Evolutionary conservation across 1,140 invertebrate genomes (phyloP).

Genomic region (Bombus picipes): DNA sequence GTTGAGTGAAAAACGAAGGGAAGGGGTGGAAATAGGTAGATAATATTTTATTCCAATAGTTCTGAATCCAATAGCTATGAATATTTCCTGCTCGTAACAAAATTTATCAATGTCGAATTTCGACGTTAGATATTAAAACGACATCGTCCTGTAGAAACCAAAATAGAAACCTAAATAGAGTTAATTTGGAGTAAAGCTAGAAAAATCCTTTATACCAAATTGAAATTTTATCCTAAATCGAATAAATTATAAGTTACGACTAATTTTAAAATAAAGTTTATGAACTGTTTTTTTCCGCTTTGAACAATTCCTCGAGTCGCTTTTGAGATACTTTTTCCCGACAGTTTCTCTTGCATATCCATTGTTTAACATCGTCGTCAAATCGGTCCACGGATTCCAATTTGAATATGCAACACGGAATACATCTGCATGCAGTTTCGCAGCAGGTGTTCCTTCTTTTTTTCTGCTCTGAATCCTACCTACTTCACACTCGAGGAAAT

Average conservation of each 20-base stretch:
- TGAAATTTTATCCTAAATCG: not conserved
- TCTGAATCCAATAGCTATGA: too few relatives aligned
- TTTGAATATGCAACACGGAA: constrained; percentile 37
- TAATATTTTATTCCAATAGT: too few relatives aligned
- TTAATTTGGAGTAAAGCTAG: too few relatives aligned
- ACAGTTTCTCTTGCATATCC: not conserved
- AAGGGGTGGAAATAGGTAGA: too few relatives aligned
- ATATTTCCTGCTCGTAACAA: too few relatives aligned
- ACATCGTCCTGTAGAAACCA: too few relatives aligned
- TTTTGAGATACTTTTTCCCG: not conserved
- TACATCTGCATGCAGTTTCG: constrained; percentile 39
- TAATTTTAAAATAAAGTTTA: not conserved
- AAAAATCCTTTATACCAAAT: too few relatives aligned
- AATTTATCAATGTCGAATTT: too few relatives aligned
- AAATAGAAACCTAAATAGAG: too few relatives aligned
- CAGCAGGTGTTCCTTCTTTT: constrained; percentile 33
- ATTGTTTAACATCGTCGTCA: constrained; percentile 1
- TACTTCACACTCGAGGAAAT: constrained; percentile 25
- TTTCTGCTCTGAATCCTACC: constrained; percentile 14
- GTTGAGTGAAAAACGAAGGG: too few relatives aligned
- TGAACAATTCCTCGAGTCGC: not conserved
- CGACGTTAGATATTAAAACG: too few relatives aligned
- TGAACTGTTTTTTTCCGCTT: not conserved
- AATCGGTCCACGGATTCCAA: constrained; percentile 9
- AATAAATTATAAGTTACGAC: not conserved